Evolutionary conservation across 2,113 vertebrate species (phyloP).

Genomic region (Perca flavescens): DNA sequence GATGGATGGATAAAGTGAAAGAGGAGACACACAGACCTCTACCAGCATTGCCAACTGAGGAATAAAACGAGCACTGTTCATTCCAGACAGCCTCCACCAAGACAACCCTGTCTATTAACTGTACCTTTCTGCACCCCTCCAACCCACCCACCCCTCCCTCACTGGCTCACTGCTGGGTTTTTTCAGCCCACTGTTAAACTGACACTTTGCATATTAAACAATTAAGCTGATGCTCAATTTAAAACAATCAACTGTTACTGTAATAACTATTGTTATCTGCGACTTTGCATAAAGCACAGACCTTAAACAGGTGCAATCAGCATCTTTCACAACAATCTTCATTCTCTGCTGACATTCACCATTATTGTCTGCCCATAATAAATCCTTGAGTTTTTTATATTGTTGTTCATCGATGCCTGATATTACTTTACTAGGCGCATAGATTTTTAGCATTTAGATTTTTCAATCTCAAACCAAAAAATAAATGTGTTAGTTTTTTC

Average conservation of each 20-base stretch:
- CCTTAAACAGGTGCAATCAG: not conserved
- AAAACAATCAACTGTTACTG: not conserved
- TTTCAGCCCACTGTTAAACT: conserved; percentile 19
- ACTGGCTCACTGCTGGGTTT: conserved; percentile 12
- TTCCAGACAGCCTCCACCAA: conserved; percentile 36
- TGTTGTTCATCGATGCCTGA: not conserved
- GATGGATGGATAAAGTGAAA: conserved; percentile 77
- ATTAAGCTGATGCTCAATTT: not conserved
- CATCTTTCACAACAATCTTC: not conserved
- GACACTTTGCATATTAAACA: not conserved
- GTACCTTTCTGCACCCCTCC: conserved; percentile 53
- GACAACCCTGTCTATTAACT: conserved; percentile 48
- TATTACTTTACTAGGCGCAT: not conserved
- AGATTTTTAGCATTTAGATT: too few species aligned
- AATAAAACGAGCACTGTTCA: conserved; percentile 84
- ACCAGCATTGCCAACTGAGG: conserved; percentile 64
- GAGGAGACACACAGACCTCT: conserved; percentile 67
- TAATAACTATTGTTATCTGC: not conserved
- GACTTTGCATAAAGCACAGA: not conserved
- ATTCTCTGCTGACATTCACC: not conserved
- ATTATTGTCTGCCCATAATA: not conserved
- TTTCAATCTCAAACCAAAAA: not conserved
- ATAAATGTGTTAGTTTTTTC: too few species aligned
- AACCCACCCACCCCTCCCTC: conserved; percentile 17
- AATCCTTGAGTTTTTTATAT: too few species aligned